Percentiles rank a stretch among this genome's conserved stretches.
phyloP scores from a whole-genome alignment of 2,888 invertebrate species.

The Creontiades dilutus region DNA sequence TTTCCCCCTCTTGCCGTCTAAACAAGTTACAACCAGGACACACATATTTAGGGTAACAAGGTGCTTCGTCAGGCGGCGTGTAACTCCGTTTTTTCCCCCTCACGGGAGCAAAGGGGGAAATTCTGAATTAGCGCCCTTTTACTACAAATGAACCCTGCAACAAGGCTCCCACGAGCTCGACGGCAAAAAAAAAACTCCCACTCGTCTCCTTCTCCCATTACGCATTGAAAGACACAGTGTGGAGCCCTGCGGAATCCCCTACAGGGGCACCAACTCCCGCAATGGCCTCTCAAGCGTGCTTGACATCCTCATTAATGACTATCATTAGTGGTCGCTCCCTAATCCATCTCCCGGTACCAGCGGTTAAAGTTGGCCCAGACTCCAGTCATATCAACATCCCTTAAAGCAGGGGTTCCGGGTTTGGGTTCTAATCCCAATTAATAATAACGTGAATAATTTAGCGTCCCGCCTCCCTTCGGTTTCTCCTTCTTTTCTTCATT shows the following conservation, averaged over 20 bases:
- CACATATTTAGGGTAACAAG: constrained; percentile 42
- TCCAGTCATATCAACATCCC: constrained; percentile 45
- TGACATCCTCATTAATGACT: constrained; percentile 55
- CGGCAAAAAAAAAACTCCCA: neutral
- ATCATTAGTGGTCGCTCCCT: constrained; percentile 55
- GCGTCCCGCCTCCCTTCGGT: neutral
- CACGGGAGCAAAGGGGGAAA: neutral
- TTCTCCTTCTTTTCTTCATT: constrained; percentile 14
- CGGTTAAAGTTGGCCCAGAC: constrained; percentile 16
- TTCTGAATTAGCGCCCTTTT: constrained; percentile 42
- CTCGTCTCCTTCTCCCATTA: neutral
- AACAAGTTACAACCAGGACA: constrained; percentile 11
- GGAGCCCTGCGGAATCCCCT: constrained; percentile 19
- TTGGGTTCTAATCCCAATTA: constrained; percentile 34
- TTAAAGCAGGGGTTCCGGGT: neutral
- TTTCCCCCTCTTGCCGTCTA: neutral
- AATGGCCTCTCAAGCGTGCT: constrained; percentile 36
- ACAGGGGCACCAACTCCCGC: neutral
- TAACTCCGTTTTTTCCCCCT: neutral
- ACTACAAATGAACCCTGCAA: constrained; percentile 42
- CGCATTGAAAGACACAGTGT: constrained; percentile 29
- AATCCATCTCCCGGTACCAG: constrained; percentile 29
- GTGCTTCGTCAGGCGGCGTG: constrained; percentile 30
- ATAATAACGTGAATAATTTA: constrained; percentile 42
- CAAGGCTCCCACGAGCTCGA: neutral